Percentiles rank a stretch among this genome's conserved stretches.
Conservation (phyloP, 2,797 vertebrate genomes). For the Tauraco hartlaubi region DNA sequence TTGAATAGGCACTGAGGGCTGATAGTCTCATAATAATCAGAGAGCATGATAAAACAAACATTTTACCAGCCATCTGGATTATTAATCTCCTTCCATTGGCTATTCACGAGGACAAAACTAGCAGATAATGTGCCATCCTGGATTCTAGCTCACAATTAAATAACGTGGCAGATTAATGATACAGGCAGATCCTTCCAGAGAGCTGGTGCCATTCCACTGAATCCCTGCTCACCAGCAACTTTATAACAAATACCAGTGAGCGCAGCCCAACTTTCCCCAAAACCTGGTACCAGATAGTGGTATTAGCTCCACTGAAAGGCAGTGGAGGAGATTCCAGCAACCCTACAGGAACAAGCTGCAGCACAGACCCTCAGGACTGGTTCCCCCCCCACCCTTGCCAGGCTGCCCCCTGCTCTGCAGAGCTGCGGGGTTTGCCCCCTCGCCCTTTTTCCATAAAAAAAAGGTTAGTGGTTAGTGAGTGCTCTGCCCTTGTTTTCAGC, state of each 20-base stretch:
- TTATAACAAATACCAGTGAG: not conserved
- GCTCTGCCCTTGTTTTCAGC: not conserved
- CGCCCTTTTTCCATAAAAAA: not conserved
- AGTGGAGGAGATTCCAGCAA: accelerated
- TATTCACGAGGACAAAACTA: not conserved
- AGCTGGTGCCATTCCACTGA: not conserved
- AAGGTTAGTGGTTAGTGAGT: not conserved
- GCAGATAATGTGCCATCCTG: not conserved
- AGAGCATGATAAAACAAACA: not conserved
- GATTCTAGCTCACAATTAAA: not conserved
- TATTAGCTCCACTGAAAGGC: not conserved
- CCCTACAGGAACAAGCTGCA: not conserved
- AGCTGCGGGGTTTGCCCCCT: not conserved
- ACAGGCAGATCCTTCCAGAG: not conserved
- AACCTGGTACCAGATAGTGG: accelerated
- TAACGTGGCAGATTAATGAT: not conserved
- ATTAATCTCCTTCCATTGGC: slow-evolving; percentile 1
- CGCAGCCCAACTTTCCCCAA: not conserved
- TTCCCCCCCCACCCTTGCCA: not conserved
- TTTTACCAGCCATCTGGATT: slow-evolving; percentile 9
- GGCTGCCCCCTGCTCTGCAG: not conserved
- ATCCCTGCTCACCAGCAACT: not conserved
- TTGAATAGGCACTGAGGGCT: not conserved
- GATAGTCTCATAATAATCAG: not conserved
- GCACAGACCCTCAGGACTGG: not conserved